These are phyloP conservation scores for Turnix velox DNA, from an alignment of 2,113 vertebrate species.

Conservation along the genomic window DNA sequence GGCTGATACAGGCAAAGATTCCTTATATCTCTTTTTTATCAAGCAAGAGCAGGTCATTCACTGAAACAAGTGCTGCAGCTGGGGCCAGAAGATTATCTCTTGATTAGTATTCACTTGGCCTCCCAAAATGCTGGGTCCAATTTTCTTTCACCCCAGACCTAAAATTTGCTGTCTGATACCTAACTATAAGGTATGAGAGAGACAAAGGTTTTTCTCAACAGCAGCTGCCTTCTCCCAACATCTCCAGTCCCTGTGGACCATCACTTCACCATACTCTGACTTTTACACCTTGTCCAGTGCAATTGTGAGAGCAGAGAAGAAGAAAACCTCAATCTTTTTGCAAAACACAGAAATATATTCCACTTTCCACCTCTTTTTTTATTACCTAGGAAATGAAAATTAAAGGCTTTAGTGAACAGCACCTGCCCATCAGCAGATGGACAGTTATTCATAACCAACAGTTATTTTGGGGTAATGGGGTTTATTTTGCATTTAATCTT, in stretches of 20 bases:
- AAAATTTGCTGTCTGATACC: accelerated
- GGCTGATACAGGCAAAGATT: background rate
- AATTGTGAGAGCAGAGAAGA: background rate
- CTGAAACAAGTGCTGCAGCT: background rate
- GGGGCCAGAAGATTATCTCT: background rate
- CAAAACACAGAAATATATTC: background rate
- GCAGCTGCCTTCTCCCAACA: background rate
- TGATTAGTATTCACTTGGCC: background rate
- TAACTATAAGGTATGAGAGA: accelerated
- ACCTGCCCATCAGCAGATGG: background rate
- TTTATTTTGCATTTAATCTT: background rate
- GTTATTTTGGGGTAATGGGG: background rate
- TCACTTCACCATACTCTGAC: background rate
- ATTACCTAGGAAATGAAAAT: background rate
- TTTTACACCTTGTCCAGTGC: background rate
- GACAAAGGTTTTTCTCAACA: background rate
- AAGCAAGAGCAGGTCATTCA: background rate
- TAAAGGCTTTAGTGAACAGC: background rate
- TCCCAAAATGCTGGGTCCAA: background rate
- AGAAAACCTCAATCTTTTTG: background rate
- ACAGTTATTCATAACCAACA: constrained; percentile 12
- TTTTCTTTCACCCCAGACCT: background rate
- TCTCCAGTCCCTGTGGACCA: accelerated
- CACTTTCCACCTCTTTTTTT: background rate
- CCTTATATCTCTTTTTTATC: background rate